Percentiles rank a stretch among this genome's conserved stretches.
Conservation (phyloP, 2,888 invertebrate genomes). For the Eristalis tenax region DNA sequence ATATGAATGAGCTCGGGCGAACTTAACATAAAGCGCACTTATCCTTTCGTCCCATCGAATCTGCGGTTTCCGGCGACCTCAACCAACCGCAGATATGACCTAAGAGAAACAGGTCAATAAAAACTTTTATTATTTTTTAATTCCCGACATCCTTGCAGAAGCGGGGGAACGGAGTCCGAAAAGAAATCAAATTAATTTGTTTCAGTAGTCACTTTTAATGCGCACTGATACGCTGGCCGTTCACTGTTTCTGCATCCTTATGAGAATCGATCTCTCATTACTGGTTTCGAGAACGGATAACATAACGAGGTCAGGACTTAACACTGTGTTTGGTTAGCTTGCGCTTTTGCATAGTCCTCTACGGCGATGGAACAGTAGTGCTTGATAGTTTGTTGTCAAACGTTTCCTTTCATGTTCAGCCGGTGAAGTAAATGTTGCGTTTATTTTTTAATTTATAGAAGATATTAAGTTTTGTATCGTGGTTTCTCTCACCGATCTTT, state of each 20-base stretch:
- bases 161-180: slow-evolving; percentile 17
- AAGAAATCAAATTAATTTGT: slow-evolving; percentile 63
- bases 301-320: slow-evolving; percentile 32
- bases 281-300: slow-evolving; percentile 38
- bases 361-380: not conserved
- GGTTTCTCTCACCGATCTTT: too few species aligned
- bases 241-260: not conserved
- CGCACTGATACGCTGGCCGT: not conserved
- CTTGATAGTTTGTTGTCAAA: not conserved
- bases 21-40: slow-evolving; percentile 43
- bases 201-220: slow-evolving; percentile 52
- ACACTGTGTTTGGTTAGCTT: not conserved
- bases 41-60: slow-evolving; percentile 35
- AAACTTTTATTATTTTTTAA: slow-evolving; percentile 65
- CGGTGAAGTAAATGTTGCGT: too few species aligned
- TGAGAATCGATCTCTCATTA: slow-evolving; percentile 38
- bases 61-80: not conserved
- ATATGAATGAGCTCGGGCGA: not conserved
- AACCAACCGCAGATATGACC: not conserved
- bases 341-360: not conserved
- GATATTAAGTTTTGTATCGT: too few species aligned
- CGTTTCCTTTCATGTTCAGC: too few species aligned
- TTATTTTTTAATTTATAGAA: too few species aligned
- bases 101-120: slow-evolving; percentile 45
- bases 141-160: slow-evolving; percentile 18